Percentiles rank a stretch among this genome's conserved stretches.
These are phyloP conservation scores for Pantherophis alleghaniensis DNA, from an alignment of 2,797 vertebrate genomes.

Conservation along the genomic window DNA sequence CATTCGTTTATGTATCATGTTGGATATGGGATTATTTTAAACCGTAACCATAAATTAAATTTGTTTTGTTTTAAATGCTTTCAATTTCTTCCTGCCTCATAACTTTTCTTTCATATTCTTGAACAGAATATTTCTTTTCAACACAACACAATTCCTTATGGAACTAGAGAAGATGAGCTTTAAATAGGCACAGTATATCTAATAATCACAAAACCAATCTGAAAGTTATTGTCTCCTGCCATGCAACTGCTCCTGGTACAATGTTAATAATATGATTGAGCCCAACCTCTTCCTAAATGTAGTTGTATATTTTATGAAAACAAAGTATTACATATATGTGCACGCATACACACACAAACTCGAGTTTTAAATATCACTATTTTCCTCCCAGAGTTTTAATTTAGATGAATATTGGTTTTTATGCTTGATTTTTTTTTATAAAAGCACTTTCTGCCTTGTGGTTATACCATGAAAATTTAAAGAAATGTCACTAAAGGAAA, in stretches of 20 bases:
- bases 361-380: background rate
- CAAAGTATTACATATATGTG: background rate
- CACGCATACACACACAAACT: background rate
- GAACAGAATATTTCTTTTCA: background rate
- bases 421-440: background rate
- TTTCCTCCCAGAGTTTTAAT: constrained; percentile 5
- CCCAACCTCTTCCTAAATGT: background rate
- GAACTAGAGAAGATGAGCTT: background rate
- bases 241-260: background rate
- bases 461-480: constrained; percentile 44
- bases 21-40: background rate
- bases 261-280: background rate
- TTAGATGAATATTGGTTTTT: constrained; percentile 10
- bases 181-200: background rate
- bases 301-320: background rate
- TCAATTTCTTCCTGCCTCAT: background rate
- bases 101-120: background rate
- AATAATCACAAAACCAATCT: background rate
- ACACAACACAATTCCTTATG: background rate
- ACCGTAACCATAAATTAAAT: background rate
- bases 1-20: background rate
- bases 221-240: background rate
- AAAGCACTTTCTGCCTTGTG: background rate
- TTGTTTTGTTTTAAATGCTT: background rate
- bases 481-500: constrained; percentile 32